Conservation (phyloP, 2,113 vertebrate genomes). For the Acanthochromis polyacanthus region DNA sequence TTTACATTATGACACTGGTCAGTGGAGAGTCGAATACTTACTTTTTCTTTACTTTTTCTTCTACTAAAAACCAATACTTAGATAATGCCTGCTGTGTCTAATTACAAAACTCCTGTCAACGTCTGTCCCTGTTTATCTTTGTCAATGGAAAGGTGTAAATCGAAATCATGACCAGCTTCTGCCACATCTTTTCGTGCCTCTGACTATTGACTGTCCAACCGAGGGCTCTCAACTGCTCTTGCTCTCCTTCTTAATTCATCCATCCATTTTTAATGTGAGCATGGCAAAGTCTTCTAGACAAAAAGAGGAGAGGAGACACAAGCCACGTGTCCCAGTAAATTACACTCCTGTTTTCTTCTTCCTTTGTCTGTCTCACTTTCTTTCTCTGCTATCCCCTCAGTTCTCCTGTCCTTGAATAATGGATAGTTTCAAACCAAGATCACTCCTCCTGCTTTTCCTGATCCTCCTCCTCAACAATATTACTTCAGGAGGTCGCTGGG, state of each 20-base stretch:
- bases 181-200: constrained; percentile 33
- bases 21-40: no score
- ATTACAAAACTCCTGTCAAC: no score
- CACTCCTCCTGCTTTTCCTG: constrained; percentile 14
- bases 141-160: constrained; percentile 4
- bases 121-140: neutral
- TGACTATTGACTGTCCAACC: constrained; percentile 22
- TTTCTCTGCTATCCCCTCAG: constrained; percentile 33
- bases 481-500: constrained; percentile 42
- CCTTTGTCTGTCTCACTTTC: constrained; percentile 18
- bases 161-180: constrained; percentile 7
- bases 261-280: constrained; percentile 79
- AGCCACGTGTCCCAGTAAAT: constrained; percentile 61
- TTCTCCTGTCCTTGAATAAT: constrained; percentile 73
- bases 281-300: constrained; percentile 63
- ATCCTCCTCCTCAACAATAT: constrained; percentile 11
- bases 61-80: no score
- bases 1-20: no score
- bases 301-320: constrained; percentile 23
- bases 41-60: no score
- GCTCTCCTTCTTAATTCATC: constrained; percentile 25
- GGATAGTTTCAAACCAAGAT: constrained; percentile 66
- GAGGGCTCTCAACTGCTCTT: constrained; percentile 31
- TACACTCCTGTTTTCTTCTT: constrained; percentile 30
- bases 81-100: no score